Evolutionary conservation across 2,888 invertebrate genomes (phyloP).

Genomic region (Iphiclides podalirius): DNA sequence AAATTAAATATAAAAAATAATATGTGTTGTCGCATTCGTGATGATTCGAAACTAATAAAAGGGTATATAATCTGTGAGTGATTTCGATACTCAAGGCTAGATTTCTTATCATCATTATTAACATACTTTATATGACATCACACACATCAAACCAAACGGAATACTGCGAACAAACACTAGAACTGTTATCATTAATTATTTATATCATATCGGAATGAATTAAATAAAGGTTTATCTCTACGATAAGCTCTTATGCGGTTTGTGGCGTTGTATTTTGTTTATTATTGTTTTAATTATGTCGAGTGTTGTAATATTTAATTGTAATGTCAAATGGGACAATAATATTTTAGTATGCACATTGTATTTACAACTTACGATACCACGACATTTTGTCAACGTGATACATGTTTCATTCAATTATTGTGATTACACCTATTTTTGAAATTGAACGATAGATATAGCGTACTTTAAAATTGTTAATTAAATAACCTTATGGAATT

Average conservation of each 20-base stretch:
- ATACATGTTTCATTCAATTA: no score
- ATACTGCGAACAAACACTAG: constrained; percentile 32
- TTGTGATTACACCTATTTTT: no score
- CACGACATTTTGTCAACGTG: no score
- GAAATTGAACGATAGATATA: no score
- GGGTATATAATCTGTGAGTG: constrained; percentile 5
- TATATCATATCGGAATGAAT: constrained; percentile 30
- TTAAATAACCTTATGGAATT: no score
- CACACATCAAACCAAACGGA: constrained; percentile 8
- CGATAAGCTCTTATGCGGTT: constrained; percentile 31
- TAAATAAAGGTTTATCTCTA: constrained; percentile 34
- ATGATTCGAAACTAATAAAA: neutral
- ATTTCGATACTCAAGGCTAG: constrained; percentile 12
- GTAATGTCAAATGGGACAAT: no score
- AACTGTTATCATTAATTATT: constrained; percentile 40
- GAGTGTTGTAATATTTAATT: neutral
- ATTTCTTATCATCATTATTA: constrained; percentile 19
- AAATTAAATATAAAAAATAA: no score
- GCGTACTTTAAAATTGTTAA: no score
- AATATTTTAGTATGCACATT: no score
- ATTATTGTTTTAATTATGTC: constrained; percentile 3
- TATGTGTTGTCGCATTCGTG: no score
- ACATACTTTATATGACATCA: constrained; percentile 1
- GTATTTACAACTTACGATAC: no score
- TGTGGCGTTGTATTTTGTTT: constrained; percentile 5